Percentiles rank a stretch among this genome's conserved stretches.
Conservation (phyloP, 1,140 invertebrate genomes). For the Trichonephila inaurata region DNA sequence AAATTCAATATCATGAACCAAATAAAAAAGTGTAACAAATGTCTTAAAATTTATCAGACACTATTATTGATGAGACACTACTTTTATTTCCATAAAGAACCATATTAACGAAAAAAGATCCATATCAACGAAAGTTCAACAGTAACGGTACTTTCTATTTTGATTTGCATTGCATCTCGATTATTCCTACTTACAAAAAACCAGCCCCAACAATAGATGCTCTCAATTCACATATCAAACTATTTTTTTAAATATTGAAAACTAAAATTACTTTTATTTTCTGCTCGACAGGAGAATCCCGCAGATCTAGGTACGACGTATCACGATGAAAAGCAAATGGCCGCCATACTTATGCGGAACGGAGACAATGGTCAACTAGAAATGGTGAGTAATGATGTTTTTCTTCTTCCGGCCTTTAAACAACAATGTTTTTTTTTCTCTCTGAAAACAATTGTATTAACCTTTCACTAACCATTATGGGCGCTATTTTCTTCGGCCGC, state of each 20-base stretch:
- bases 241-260: not conserved
- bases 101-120: too few species aligned
- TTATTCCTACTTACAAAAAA: not conserved
- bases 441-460: not conserved
- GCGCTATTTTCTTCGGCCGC: not conserved
- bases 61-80: too few species aligned
- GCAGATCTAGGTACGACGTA: slow-evolving; percentile 88
- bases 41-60: too few species aligned
- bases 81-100: too few species aligned
- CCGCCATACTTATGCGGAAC: slow-evolving; percentile 90
- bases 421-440: not conserved
- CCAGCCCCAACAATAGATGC: not conserved
- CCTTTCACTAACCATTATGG: slow-evolving; percentile 3
- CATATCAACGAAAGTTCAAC: too few species aligned
- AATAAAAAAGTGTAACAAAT: too few species aligned
- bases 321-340: slow-evolving; percentile 91
- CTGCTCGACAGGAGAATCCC: slow-evolving; percentile 81
- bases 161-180: too few species aligned
- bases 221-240: not conserved
- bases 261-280: slow-evolving; percentile 11
- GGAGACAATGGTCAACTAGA: slow-evolving; percentile 88
- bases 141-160: too few species aligned
- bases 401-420: not conserved
- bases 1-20: too few species aligned
- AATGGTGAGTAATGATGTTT: slow-evolving; percentile 85